These are phyloP conservation scores for Sabatieria punctata DNA, from an alignment of 2,888 invertebrate species.

Conservation along the genomic window DNA sequence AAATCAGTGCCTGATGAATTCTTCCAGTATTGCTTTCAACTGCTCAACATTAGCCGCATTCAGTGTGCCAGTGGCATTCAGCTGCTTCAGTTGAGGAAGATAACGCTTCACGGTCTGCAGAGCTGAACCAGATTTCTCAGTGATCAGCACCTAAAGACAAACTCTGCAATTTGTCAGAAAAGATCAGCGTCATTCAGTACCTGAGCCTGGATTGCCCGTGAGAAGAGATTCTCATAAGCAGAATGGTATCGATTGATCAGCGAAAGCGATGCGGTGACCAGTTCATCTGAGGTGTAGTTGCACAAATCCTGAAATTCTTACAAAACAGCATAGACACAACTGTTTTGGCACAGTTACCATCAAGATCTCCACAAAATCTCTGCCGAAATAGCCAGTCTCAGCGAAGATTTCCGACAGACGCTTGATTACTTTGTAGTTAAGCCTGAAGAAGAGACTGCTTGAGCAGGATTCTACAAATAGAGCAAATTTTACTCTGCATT, in stretches of 20 bases:
- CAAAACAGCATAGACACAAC: no score
- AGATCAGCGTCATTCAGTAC: no score
- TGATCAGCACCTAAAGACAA: slow-evolving; percentile 25
- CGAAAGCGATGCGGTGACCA: slow-evolving; percentile 29
- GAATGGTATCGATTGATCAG: slow-evolving; percentile 31
- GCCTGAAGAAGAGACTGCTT: no score
- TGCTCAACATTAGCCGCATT: slow-evolving; percentile 19
- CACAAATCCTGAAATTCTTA: slow-evolving; percentile 6
- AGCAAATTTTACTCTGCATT: no score
- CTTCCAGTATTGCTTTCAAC: slow-evolving; percentile 20
- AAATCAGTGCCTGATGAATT: slow-evolving; percentile 16
- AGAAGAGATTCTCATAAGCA: slow-evolving; percentile 30
- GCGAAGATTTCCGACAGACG: slow-evolving; percentile 31
- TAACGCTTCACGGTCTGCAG: slow-evolving; percentile 29
- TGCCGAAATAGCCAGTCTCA: slow-evolving; percentile 22
- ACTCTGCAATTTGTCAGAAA: no score
- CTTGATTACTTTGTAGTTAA: no score
- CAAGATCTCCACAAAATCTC: slow-evolving; percentile 22
- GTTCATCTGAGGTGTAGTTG: slow-evolving; percentile 29
- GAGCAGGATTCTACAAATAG: no score
- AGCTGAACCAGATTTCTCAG: slow-evolving; percentile 32
- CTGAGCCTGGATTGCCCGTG: slow-evolving; percentile 30
- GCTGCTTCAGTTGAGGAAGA: background rate
- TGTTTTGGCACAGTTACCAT: no score
- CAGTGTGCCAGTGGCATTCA: slow-evolving; percentile 28